Conservation (phyloP, 2,888 invertebrate genomes). For the Brenthis daphne region DNA sequence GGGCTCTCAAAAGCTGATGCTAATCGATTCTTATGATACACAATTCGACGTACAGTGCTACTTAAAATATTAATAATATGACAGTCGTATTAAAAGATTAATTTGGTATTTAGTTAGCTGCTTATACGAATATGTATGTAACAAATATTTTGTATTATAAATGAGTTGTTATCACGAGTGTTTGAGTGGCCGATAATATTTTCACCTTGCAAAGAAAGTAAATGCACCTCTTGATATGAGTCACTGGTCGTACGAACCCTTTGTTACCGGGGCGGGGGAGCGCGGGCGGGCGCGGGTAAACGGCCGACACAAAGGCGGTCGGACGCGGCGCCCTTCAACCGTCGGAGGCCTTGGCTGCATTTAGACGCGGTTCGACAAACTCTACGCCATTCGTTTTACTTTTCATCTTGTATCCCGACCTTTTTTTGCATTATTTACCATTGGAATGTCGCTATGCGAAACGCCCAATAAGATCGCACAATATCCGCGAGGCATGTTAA, state of each 20-base stretch:
- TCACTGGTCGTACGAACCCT: conserved; percentile 70
- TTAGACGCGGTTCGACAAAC: conserved; percentile 79
- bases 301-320: conserved; percentile 70
- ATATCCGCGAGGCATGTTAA: conserved; percentile 27
- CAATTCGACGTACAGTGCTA: conserved; percentile 32
- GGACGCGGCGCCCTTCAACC: conserved; percentile 76
- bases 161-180: conserved; percentile 10
- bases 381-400: conserved; percentile 69
- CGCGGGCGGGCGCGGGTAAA: conserved; percentile 52
- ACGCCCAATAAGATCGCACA: conserved; percentile 30
- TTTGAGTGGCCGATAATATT: conserved; percentile 32
- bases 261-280: conserved; percentile 63
- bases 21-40: conserved; percentile 45
- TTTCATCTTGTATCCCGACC: conserved; percentile 63
- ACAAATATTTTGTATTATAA: conserved; percentile 1
- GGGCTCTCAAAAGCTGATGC: conserved; percentile 53
- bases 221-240: conserved; percentile 53
- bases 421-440: conserved; percentile 59
- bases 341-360: conserved; percentile 79
- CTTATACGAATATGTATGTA: background rate
- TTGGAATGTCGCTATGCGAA: conserved; percentile 35
- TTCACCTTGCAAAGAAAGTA: conserved; percentile 47
- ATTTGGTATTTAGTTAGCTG: background rate
- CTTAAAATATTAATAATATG: background rate
- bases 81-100: conserved; percentile 26